Evolutionary conservation across 2,797 vertebrate species (phyloP).

Genomic region (Sitta carolinensis): DNA sequence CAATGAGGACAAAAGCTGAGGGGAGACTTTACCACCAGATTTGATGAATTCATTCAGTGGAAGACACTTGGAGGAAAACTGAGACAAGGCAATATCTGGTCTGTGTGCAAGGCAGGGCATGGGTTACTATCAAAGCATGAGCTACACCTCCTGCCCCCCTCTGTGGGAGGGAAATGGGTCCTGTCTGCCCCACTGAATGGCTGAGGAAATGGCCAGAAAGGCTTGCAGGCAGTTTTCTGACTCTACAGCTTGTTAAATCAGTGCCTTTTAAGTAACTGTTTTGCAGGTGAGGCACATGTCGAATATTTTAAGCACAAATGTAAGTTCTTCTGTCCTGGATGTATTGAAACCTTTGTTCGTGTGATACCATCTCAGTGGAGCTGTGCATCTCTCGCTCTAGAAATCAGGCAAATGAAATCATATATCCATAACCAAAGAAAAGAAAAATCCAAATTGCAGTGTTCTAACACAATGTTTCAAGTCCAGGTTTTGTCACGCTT

Average conservation of each 20-base stretch:
- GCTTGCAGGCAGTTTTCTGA: neutral
- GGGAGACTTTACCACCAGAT: neutral
- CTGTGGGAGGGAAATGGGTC: neutral
- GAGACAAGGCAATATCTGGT: neutral
- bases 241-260: neutral
- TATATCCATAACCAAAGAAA: neutral
- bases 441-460: neutral
- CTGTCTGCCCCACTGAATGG: neutral
- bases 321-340: neutral
- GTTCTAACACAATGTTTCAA: neutral
- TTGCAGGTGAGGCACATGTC: neutral
- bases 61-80: neutral
- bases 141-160: neutral
- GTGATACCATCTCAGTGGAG: neutral
- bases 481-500: neutral
- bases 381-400: neutral
- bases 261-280: neutral
- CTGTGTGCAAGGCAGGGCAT: neutral
- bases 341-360: neutral
- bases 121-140: neutral
- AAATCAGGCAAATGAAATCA: neutral
- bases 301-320: constrained; percentile 16
- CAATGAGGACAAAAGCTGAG: neutral
- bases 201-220: neutral
- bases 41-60: neutral